phyloP scores from a whole-genome alignment of 2,888 invertebrate genomes.

The Mesopsocus fuscifrons region DNA sequence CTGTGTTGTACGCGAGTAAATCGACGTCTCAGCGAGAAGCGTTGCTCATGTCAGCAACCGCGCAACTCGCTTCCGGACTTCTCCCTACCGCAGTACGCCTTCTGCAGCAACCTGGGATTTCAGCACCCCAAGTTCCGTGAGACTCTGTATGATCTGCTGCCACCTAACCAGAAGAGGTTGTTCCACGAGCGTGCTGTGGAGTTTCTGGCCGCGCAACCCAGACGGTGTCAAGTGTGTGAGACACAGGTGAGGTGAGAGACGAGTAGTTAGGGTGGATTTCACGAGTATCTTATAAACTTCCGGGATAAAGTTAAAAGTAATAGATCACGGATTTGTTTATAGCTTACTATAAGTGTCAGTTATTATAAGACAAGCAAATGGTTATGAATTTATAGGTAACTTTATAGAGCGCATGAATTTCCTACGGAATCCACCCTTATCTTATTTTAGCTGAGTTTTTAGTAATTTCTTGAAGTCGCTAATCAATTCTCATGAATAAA shows the following conservation, averaged over 20 bases:
- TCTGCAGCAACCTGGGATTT: slow-evolving; percentile 37
- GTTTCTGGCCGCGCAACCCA: slow-evolving; percentile 2
- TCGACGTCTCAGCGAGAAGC: not conserved
- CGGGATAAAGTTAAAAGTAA: too few relatives aligned
- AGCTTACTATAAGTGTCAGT: too few relatives aligned
- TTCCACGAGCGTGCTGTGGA: slow-evolving; percentile 32
- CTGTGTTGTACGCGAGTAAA: slow-evolving; percentile 12
- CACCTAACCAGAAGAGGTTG: slow-evolving; percentile 33
- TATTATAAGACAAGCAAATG: too few relatives aligned
- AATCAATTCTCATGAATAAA: too few relatives aligned
- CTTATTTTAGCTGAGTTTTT: too few relatives aligned
- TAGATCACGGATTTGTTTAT: too few relatives aligned
- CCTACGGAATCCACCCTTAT: too few relatives aligned
- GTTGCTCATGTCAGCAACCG: slow-evolving; percentile 1
- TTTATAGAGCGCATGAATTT: too few relatives aligned
- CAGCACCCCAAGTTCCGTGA: slow-evolving; percentile 30
- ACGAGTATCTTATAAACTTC: too few relatives aligned
- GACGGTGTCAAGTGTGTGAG: slow-evolving; percentile 4
- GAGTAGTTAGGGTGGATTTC: too few relatives aligned
- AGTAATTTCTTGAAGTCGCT: too few relatives aligned
- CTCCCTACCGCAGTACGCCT: slow-evolving; percentile 32
- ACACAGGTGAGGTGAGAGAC: not conserved
- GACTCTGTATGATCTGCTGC: slow-evolving; percentile 33
- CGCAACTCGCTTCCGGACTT: not conserved
- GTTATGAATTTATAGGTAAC: too few relatives aligned